phyloP scores from a whole-genome alignment of 2,797 vertebrate species.

The Brachyrhaphis roseni region DNA sequence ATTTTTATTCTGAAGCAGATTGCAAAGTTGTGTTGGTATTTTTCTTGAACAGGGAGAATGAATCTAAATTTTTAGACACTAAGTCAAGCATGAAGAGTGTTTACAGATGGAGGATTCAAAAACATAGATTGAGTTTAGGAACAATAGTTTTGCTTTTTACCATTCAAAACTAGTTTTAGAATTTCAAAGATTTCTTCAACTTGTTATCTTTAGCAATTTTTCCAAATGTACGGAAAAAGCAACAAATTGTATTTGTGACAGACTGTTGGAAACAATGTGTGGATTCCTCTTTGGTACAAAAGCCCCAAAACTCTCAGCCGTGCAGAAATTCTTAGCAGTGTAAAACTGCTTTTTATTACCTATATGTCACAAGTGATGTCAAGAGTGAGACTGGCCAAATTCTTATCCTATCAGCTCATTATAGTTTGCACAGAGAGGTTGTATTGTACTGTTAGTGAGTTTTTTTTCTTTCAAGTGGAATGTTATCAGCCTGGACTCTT shows the following conservation, averaged over 20 bases:
- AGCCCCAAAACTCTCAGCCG: neutral
- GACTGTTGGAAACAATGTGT: neutral
- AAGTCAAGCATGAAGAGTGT: neutral
- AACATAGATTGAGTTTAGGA: neutral
- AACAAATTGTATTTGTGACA: neutral
- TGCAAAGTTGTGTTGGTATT: neutral
- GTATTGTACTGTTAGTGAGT: constrained; percentile 15
- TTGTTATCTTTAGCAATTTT: neutral
- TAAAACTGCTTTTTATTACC: constrained; percentile 1
- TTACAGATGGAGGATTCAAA: neutral
- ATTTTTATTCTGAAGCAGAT: neutral
- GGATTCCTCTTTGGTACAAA: neutral
- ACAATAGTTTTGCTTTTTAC: neutral
- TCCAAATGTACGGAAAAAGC: neutral
- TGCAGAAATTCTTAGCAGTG: neutral
- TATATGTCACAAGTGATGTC: constrained; percentile 1
- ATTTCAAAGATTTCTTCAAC: neutral
- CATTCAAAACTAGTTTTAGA: neutral
- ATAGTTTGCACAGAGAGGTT: constrained; percentile 11
- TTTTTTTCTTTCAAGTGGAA: constrained; percentile 16
- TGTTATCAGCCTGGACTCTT: constrained; percentile 17
- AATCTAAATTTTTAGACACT: neutral
- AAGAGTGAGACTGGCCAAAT: constrained; percentile 9
- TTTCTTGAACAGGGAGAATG: neutral
- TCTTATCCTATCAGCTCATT: constrained; percentile 25